Evolutionary conservation across 2,797 vertebrate genomes (phyloP).

Genomic region (Gymnodraco acuticeps): DNA sequence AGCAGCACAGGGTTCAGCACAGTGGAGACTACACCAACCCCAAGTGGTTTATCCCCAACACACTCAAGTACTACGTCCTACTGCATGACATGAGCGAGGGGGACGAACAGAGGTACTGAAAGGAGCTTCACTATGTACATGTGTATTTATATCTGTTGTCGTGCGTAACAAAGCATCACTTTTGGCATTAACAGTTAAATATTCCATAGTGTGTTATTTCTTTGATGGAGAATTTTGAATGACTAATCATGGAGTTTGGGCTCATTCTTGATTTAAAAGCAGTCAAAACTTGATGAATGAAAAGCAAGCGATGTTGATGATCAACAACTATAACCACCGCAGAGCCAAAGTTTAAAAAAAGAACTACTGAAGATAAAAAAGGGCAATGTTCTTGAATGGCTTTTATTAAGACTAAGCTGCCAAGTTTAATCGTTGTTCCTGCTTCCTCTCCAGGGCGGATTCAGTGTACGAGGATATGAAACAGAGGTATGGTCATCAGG

Average conservation of each 20-base stretch:
- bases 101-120: conserved; percentile 92
- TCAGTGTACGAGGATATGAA: conserved; percentile 97
- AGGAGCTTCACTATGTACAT: background rate
- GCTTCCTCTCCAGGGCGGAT: conserved; percentile 88
- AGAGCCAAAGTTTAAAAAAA: background rate
- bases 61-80: conserved; percentile 97
- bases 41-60: conserved; percentile 99
- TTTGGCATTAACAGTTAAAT: too few relatives aligned
- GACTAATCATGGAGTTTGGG: background rate
- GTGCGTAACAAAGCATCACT: too few relatives aligned
- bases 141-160: background rate
- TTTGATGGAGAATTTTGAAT: background rate
- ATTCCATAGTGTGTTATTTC: background rate
- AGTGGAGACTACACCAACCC: conserved; percentile 93
- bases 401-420: background rate
- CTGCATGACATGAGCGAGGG: conserved; percentile 93
- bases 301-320: background rate
- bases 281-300: background rate
- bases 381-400: background rate
- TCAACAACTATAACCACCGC: too few relatives aligned
- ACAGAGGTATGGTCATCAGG: conserved; percentile 95
- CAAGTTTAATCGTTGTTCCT: background rate
- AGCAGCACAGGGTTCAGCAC: conserved; percentile 97
- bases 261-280: background rate
- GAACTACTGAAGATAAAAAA: background rate